Conservation (phyloP, 2,113 vertebrate species). For the Bubo bubo region DNA sequence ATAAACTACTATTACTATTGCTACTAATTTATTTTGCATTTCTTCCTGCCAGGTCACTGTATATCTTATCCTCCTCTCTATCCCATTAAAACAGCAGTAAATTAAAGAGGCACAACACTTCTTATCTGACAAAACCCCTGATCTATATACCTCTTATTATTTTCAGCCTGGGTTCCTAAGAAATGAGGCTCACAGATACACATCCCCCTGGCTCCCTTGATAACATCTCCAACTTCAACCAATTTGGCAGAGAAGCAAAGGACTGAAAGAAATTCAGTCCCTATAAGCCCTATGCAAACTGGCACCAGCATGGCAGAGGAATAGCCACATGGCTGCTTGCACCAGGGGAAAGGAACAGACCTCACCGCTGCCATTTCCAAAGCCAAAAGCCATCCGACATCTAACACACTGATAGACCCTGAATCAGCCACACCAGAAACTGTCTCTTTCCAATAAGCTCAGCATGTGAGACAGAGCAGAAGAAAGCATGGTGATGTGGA, state of each 20-base stretch:
- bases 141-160: background rate
- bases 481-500: accelerated
- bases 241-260: background rate
- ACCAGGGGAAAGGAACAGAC: background rate
- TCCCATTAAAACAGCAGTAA: background rate
- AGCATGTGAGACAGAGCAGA: background rate
- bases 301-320: background rate
- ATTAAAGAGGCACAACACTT: background rate
- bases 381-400: background rate
- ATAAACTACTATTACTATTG: background rate
- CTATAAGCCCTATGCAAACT: background rate
- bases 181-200: background rate
- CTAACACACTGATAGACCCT: accelerated
- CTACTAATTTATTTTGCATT: constrained; percentile 30
- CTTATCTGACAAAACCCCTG: background rate
- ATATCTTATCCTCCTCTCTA: background rate
- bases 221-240: background rate
- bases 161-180: background rate
- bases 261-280: background rate
- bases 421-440: background rate
- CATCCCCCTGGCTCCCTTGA: background rate
- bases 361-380: background rate
- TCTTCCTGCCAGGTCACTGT: background rate
- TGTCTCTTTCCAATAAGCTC: accelerated
- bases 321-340: background rate